phyloP scores from a whole-genome alignment of 2,888 invertebrate species.

The Hemistola chrysoprasaria region DNA sequence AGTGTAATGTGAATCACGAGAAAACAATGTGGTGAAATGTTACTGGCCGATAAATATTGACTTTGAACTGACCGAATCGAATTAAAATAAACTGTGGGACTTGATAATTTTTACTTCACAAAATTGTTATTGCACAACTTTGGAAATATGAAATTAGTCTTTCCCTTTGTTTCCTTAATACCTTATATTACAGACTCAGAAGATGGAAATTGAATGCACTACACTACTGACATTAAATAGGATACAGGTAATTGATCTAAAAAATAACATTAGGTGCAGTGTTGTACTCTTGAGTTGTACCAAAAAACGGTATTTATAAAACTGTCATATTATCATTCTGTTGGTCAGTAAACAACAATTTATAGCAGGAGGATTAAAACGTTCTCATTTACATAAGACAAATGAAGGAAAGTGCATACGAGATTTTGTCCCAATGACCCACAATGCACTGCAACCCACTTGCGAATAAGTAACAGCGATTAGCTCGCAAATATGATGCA shows the following conservation, averaged over 20 bases:
- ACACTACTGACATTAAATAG: too few relatives aligned
- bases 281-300: too few relatives aligned
- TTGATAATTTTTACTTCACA: too few relatives aligned
- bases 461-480: constrained; percentile 56
- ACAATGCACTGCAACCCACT: constrained; percentile 61
- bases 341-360: constrained; percentile 18
- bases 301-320: constrained; percentile 3
- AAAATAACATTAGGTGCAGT: too few relatives aligned
- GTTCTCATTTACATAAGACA: constrained; percentile 58
- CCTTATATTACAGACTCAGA: constrained; percentile 49
- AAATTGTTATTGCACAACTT: too few relatives aligned
- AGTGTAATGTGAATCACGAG: constrained; percentile 33
- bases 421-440: constrained; percentile 65
- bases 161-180: constrained; percentile 50
- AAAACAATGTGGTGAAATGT: constrained; percentile 31
- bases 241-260: too few relatives aligned
- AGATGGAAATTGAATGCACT: constrained; percentile 10
- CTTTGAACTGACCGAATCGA: too few relatives aligned
- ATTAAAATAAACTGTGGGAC: too few relatives aligned
- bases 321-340: constrained; percentile 3
- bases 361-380: constrained; percentile 12
- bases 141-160: constrained; percentile 5
- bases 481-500: constrained; percentile 56
- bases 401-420: constrained; percentile 65
- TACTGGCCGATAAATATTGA: background rate